Evolutionary conservation across 2,113 vertebrate species (phyloP).

Genomic region (Polypterus bichir): DNA sequence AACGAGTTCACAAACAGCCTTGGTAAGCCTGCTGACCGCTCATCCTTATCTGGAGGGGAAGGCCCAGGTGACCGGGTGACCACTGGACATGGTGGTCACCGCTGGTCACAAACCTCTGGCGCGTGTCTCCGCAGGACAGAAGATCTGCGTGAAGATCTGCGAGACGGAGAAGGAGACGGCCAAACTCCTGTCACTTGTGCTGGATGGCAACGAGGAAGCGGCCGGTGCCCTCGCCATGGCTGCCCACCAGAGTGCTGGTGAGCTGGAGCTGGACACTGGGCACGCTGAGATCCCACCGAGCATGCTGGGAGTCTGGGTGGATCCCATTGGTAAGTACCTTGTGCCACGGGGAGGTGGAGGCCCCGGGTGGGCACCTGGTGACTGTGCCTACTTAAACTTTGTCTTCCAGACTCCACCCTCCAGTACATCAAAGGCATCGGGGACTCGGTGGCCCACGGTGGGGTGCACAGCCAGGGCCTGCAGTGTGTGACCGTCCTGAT

Average conservation of each 20-base stretch:
- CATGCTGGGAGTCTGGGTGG: conserved; percentile 24
- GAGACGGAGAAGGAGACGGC: conserved; percentile 15
- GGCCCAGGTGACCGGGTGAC: no score
- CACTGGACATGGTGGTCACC: no score
- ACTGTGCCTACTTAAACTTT: neutral
- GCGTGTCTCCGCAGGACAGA: conserved; percentile 15
- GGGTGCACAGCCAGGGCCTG: conserved; percentile 21
- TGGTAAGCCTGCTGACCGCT: conserved; percentile 3
- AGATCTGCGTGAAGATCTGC: conserved; percentile 19
- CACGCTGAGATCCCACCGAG: conserved; percentile 12
- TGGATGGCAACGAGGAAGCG: conserved; percentile 20
- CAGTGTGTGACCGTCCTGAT: conserved; percentile 28
- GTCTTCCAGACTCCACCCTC: conserved; percentile 23
- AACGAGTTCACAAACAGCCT: conserved; percentile 15
- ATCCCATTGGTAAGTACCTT: conserved; percentile 21
- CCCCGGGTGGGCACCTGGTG: no score
- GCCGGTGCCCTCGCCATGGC: conserved; percentile 15
- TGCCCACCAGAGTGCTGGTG: conserved; percentile 11
- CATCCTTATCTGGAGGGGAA: no score
- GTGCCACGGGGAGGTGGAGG: neutral
- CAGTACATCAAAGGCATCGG: conserved; percentile 25
- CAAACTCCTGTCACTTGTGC: conserved; percentile 16
- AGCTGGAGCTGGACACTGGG: conserved; percentile 8
- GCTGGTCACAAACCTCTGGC: no score
- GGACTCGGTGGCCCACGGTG: conserved; percentile 7